These are phyloP conservation scores for Coregonus clupeaformis DNA, from an alignment of 2,113 vertebrate genomes.

Conservation along the genomic window DNA sequence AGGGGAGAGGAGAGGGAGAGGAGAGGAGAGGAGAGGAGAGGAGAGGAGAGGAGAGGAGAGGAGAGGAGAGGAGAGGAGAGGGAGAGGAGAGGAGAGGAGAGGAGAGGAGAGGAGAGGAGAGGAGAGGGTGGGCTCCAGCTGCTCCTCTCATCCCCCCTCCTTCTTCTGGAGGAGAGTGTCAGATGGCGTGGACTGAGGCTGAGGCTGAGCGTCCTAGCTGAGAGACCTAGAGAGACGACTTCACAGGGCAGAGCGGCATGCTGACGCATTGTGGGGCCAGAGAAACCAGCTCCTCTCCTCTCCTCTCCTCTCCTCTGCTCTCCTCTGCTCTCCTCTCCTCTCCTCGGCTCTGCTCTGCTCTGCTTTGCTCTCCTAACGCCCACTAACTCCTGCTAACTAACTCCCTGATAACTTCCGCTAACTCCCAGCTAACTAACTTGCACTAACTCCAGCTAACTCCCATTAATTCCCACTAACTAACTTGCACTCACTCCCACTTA, in stretches of 20 bases:
- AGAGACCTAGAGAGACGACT: slow-evolving; percentile 22
- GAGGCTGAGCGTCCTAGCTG: slow-evolving; percentile 35
- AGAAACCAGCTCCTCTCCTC: too few species aligned
- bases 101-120: slow-evolving; percentile 6
- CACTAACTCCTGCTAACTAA: too few species aligned
- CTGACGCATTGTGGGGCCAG: slow-evolving; percentile 53
- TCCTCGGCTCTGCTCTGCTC: too few species aligned
- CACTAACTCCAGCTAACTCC: not conserved
- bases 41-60: slow-evolving; percentile 25
- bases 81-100: not conserved
- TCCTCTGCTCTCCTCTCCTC: too few species aligned
- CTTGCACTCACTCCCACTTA: not conserved
- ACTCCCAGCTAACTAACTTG: not conserved
- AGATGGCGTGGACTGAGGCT: slow-evolving; percentile 45
- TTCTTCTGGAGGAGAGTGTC: slow-evolving; percentile 43
- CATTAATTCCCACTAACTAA: not conserved
- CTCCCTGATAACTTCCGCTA: too few species aligned
- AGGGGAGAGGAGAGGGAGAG: slow-evolving; percentile 11
- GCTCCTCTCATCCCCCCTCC: slow-evolving; percentile 43
- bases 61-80: slow-evolving; percentile 16
- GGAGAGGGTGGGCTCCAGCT: slow-evolving; percentile 47
- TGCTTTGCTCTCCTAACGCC: too few species aligned
- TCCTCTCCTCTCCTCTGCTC: too few species aligned
- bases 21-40: slow-evolving; percentile 13
- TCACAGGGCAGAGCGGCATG: slow-evolving; percentile 36